phyloP scores from a whole-genome alignment of 2,797 vertebrate genomes.

The Anguilla obscura region DNA sequence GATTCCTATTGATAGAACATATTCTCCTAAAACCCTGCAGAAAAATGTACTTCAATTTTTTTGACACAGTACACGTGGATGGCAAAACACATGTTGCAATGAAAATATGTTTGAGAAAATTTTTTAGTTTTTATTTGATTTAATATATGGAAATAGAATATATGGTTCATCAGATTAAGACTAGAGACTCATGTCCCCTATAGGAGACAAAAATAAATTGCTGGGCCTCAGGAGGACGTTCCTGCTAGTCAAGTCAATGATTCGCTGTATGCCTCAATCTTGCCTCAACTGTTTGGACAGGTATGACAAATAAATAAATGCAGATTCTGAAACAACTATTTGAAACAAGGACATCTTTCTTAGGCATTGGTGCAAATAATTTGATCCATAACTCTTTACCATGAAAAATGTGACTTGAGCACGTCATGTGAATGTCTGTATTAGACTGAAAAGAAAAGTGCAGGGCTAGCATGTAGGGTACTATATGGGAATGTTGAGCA shows the following conservation, averaged over 20 bases:
- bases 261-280: neutral
- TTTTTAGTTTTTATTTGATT: no score
- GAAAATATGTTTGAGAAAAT: no score
- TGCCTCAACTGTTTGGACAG: neutral
- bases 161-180: no score
- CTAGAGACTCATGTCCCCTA: no score
- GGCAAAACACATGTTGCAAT: no score
- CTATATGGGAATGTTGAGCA: neutral
- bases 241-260: neutral
- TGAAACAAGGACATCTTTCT: conserved; percentile 5
- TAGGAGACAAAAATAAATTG: no score
- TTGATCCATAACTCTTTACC: neutral
- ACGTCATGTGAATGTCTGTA: neutral
- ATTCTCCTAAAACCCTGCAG: neutral
- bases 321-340: neutral
- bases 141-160: no score
- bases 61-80: no score
- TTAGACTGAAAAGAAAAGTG: neutral
- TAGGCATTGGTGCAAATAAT: neutral
- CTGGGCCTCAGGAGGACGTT: neutral
- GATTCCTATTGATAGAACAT: neutral
- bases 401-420: conserved; percentile 18
- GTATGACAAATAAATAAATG: neutral
- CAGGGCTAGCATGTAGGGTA: neutral
- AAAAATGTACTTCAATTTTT: no score